Percentiles rank a stretch among this genome's conserved stretches.
These are phyloP conservation scores for Drosophila kuntzei DNA, from an alignment of 2,888 invertebrate species.

Conservation along the genomic window DNA sequence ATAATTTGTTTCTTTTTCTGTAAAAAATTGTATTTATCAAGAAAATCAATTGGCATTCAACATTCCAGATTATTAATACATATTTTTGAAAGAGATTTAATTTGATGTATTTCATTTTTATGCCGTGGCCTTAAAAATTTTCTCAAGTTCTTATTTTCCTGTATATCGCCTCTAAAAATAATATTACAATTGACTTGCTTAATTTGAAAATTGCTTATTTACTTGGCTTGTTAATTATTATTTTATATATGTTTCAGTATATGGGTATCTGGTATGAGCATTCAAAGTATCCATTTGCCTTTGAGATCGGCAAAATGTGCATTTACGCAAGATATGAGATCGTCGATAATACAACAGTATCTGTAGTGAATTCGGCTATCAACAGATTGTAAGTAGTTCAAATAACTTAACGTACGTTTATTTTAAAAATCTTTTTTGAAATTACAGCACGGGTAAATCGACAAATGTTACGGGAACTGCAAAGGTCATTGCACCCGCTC, in stretches of 20 bases:
- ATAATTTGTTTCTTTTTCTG: too few species aligned
- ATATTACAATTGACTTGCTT: too few species aligned
- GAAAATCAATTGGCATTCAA: too few species aligned
- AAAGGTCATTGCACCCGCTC: constrained; percentile 75
- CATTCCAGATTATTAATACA: too few species aligned
- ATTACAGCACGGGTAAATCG: constrained; percentile 66
- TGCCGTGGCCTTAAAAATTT: too few species aligned
- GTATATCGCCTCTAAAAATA: too few species aligned
- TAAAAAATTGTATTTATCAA: too few species aligned
- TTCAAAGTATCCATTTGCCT: constrained; percentile 91
- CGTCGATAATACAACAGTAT: constrained; percentile 85
- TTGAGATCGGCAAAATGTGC: constrained; percentile 91
- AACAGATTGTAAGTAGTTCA: constrained; percentile 73
- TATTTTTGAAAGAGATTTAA: too few species aligned
- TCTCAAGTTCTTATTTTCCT: too few species aligned
- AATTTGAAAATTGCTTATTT: not conserved
- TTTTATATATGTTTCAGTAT: constrained; percentile 86
- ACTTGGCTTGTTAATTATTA: not conserved
- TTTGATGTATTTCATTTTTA: too few species aligned
- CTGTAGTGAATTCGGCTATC: constrained; percentile 86
- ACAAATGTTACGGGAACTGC: constrained; percentile 76
- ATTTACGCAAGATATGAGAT: constrained; percentile 89
- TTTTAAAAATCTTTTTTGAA: not conserved
- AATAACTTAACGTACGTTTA: not conserved
- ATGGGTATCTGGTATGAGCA: constrained; percentile 92